Evolutionary conservation across 2,888 invertebrate genomes (phyloP).

Genomic region (Stenodera caucasica): DNA sequence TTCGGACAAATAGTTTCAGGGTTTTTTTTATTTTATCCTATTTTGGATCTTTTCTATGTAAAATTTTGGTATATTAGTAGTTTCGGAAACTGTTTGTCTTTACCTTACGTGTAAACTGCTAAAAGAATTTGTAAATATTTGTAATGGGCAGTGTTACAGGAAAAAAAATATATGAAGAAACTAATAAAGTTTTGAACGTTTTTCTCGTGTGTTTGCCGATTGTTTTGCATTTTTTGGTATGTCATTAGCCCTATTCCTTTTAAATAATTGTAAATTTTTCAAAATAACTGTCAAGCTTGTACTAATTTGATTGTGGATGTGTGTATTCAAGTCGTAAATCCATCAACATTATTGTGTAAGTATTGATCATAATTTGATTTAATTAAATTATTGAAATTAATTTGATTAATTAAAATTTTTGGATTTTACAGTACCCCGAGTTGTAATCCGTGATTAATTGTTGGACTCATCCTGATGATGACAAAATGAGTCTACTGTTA

Average conservation of each 20-base stretch:
- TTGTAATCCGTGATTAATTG: constrained; percentile 39
- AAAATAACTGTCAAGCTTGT: neutral
- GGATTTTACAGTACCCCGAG: constrained; percentile 41
- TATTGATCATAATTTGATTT: neutral
- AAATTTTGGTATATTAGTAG: constrained; percentile 4
- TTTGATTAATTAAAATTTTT: neutral
- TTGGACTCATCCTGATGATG: constrained; percentile 34
- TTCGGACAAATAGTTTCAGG: constrained; percentile 21
- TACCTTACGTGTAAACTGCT: constrained; percentile 36
- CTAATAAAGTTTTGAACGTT: constrained; percentile 44
- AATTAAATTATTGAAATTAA: neutral
- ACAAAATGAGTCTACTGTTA: constrained; percentile 32
- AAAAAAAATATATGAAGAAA: constrained; percentile 25
- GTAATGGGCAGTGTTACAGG: constrained; percentile 49
- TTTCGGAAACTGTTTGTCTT: constrained; percentile 36
- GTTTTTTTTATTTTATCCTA: constrained; percentile 3
- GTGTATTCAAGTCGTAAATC: neutral
- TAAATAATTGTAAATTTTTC: neutral
- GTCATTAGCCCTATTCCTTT: neutral
- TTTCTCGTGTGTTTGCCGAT: constrained; percentile 36
- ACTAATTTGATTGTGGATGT: neutral
- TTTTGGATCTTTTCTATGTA: constrained; percentile 15
- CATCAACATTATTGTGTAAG: neutral
- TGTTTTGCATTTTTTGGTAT: constrained; percentile 14
- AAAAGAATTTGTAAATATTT: constrained; percentile 45